A percentile compares a stretch with the other conserved stretches of the same genome.
Evolutionary conservation across 2,113 vertebrate species (phyloP).

Genomic region (Proteles cristata): DNA sequence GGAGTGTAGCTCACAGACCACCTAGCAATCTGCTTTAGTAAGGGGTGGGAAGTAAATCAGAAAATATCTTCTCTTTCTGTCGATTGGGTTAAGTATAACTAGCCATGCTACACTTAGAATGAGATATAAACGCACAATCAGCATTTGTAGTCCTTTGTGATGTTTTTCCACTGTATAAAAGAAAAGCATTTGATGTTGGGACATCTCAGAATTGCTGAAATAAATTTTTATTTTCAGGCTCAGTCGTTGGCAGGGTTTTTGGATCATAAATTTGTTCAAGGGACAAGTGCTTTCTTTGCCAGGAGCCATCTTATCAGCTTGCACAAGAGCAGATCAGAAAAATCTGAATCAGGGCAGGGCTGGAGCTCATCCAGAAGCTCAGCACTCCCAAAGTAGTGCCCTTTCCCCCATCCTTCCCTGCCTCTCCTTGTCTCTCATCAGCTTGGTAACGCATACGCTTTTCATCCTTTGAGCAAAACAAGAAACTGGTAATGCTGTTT

Average conservation of each 20-base stretch:
- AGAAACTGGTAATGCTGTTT: slow-evolving; percentile 5
- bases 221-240: slow-evolving; percentile 7
- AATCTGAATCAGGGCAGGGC: background rate
- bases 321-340: slow-evolving; percentile 21
- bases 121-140: slow-evolving; percentile 11
- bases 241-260: slow-evolving; percentile 42
- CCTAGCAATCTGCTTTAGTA: slow-evolving; percentile 44
- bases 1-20: slow-evolving; percentile 36
- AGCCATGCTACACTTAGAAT: background rate
- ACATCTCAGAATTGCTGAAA: slow-evolving; percentile 52
- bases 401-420: background rate
- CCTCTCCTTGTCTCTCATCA: slow-evolving; percentile 39
- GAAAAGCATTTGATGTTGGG: slow-evolving; percentile 46
- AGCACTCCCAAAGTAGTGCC: background rate
- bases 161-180: slow-evolving; percentile 26
- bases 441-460: slow-evolving; percentile 52
- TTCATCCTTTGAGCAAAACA: slow-evolving; percentile 44
- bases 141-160: slow-evolving; percentile 2
- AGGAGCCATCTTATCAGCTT: background rate
- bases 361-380: slow-evolving; percentile 45
- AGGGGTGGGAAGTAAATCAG: slow-evolving; percentile 12
- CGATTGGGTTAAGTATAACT: background rate
- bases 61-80: background rate
- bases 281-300: background rate
- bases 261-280: slow-evolving; percentile 54